Evolutionary conservation across 2,888 invertebrate genomes (phyloP).

Genomic region (Thalpophila matura): DNA sequence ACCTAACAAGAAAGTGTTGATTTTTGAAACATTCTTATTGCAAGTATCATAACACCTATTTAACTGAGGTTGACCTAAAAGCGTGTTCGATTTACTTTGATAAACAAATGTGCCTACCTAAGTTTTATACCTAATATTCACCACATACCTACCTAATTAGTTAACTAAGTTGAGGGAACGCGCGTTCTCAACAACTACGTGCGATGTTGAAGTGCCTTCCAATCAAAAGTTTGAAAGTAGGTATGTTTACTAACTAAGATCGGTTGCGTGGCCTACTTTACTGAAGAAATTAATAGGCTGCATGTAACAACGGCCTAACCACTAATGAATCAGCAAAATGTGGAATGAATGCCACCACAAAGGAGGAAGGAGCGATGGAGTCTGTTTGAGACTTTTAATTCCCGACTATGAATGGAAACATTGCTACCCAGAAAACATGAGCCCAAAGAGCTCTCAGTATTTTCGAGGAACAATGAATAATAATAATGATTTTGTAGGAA

Average conservation of each 20-base stretch:
- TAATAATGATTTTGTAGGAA: constrained; percentile 26
- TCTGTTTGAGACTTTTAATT: constrained; percentile 46
- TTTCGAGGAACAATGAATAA: constrained; percentile 37
- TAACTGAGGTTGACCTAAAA: too few species aligned
- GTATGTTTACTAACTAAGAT: constrained; percentile 10
- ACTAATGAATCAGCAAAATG: constrained; percentile 48
- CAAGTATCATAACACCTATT: too few species aligned
- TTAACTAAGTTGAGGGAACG: constrained; percentile 20
- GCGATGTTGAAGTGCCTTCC: constrained; percentile 8
- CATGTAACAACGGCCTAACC: constrained; percentile 12
- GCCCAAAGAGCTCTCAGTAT: constrained; percentile 23
- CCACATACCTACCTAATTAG: constrained; percentile 20
- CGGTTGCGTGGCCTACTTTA: constrained; percentile 32
- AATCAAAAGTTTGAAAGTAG: constrained; percentile 39
- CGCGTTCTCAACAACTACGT: background rate
- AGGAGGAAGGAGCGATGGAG: constrained; percentile 13
- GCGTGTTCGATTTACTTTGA: too few species aligned
- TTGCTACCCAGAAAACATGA: constrained; percentile 45
- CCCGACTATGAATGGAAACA: constrained; percentile 32
- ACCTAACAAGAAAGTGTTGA: too few species aligned
- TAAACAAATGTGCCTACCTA: background rate
- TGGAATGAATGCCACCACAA: constrained; percentile 28
- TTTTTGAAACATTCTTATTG: too few species aligned
- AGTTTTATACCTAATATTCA: constrained; percentile 10
- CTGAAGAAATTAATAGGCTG: constrained; percentile 27